Evolutionary conservation across 2,888 invertebrate genomes (phyloP).

Genomic region (Nezara viridula): DNA sequence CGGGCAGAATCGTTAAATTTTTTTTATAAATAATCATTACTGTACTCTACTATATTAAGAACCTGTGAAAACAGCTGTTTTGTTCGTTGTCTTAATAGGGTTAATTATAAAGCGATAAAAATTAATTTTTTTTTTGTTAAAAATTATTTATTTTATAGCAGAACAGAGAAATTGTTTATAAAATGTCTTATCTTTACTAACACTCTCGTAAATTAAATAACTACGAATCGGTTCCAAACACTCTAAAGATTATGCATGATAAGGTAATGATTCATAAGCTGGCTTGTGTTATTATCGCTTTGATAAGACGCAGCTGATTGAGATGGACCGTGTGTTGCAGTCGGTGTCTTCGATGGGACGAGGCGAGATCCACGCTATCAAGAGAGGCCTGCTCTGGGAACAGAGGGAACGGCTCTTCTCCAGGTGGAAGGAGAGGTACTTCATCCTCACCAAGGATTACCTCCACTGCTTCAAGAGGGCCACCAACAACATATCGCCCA

Average conservation of each 20-base stretch:
- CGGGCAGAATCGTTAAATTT: too few species aligned
- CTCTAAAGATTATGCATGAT: neutral
- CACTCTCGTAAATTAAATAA: neutral
- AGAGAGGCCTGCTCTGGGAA: constrained; percentile 77
- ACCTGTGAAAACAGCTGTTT: neutral
- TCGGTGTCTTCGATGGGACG: constrained; percentile 65
- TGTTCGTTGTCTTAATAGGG: neutral
- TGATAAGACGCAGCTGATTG: neutral
- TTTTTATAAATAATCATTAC: too few species aligned
- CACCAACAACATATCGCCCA: constrained; percentile 74
- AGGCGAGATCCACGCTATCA: constrained; percentile 73
- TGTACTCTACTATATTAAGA: neutral
- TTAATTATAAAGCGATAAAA: neutral
- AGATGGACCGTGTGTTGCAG: constrained; percentile 62
- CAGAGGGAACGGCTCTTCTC: constrained; percentile 77
- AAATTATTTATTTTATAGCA: neutral
- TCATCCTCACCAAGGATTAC: constrained; percentile 77
- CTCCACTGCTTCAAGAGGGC: constrained; percentile 77
- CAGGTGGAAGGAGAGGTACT: constrained; percentile 78
- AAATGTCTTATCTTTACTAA: neutral
- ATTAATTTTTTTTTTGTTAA: neutral
- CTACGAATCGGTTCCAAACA: neutral
- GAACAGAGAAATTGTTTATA: neutral
- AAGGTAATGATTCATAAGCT: neutral
- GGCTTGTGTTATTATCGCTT: neutral